Percentiles rank a stretch among this genome's conserved stretches.
Conservation (phyloP, 1,140 invertebrate species). For the Ephestia elutella region DNA sequence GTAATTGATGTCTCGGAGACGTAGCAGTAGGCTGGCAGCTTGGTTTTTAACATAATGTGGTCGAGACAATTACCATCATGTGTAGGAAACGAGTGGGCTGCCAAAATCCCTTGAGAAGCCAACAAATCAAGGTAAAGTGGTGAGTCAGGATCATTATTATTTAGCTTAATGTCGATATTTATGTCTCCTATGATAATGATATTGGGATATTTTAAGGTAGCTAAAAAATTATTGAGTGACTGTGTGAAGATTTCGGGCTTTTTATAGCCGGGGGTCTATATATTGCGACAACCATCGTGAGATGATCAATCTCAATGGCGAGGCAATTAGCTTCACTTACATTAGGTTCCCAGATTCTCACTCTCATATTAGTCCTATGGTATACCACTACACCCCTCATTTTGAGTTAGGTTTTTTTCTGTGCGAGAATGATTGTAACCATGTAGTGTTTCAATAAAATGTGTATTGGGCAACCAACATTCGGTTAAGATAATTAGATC, state of each 20-base stretch:
- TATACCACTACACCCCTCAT: slow-evolving; percentile 16
- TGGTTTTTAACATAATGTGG: too few species aligned
- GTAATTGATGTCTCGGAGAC: too few species aligned
- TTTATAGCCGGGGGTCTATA: slow-evolving; percentile 16
- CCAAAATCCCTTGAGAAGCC: too few species aligned
- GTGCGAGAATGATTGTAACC: not conserved
- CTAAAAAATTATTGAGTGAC: slow-evolving; percentile 9
- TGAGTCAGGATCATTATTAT: too few species aligned
- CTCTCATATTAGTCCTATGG: slow-evolving; percentile 1
- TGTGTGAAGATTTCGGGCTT: slow-evolving; percentile 2
- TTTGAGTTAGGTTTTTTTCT: slow-evolving; percentile 9
- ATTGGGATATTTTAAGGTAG: slow-evolving; percentile 7
- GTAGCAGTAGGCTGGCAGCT: too few species aligned
- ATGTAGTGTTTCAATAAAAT: not conserved
- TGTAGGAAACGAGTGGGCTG: too few species aligned
- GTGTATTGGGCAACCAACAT: slow-evolving; percentile 12
- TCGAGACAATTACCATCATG: too few species aligned
- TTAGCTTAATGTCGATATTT: slow-evolving; percentile 12
- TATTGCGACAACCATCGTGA: slow-evolving; percentile 13
- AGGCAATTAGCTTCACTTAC: slow-evolving; percentile 12
- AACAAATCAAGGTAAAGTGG: too few species aligned
- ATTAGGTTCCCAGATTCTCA: slow-evolving; percentile 1
- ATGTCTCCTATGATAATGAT: slow-evolving; percentile 16
- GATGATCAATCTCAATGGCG: slow-evolving; percentile 7
- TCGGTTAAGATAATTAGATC: slow-evolving; percentile 14